Evolutionary conservation across 2,888 invertebrate species (phyloP), one percentile per base, ranked within the genome.

Genomic region (Coremacera marginata): DNA sequence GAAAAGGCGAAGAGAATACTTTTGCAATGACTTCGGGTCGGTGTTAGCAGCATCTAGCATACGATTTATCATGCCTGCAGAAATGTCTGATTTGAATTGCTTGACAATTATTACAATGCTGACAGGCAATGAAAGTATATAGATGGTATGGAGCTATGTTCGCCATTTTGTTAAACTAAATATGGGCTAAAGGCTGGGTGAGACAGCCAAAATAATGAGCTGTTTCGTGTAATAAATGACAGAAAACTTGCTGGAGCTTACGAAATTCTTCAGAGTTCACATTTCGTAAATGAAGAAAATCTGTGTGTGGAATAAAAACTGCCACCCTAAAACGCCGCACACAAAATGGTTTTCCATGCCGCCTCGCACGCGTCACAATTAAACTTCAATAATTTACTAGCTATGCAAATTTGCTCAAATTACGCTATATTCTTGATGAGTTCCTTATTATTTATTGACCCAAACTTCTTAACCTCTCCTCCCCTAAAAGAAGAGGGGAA

Each of bases 21-120:
- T 16, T 70, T 19, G 4, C 14, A 52, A 34, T n/a, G 31, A 19
- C n/a, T 37, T 27, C 16, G 0, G 34, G 27, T 5, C 16, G 34
- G 63, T 27, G 25, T 19, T 55, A 22, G 11, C 25, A 51, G 31
- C 51, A 37, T 9, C 51, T 63, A 49, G 27, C 14, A 25, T 16
- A 34, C 82, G 82, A 85, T 85, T 85, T 85, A 85, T 85, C 84
- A 85, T 84, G 83, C 77, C 77, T 65, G 78, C 75, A 71, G 67
- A 71, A 67, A 81, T 83, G 75, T 84, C 84, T 84, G 84, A 86
- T 85, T 86, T 84, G 85, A 87, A 86, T 84, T 85, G 85, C 86
- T 86, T 84, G 86, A 87, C 87, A 87, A 87, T 87, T 87, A 87
- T 87, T 87, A 83, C 84, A 84, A 84, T 83, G 83, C 82, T 81